Conservation (phyloP, 2,888 invertebrate genomes). For the Nomada hirtipes region DNA sequence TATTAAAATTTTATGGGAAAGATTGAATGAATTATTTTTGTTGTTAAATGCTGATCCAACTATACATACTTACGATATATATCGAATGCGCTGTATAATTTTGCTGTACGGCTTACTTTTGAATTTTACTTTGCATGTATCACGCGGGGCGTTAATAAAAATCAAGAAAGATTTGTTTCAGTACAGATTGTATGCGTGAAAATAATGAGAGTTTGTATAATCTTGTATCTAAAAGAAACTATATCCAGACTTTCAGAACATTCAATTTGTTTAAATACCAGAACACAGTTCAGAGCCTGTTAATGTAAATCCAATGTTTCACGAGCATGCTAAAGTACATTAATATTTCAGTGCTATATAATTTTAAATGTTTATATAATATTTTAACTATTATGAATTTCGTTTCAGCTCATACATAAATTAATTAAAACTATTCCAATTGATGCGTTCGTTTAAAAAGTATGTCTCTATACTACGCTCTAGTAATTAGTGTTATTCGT, state of each 20-base stretch:
- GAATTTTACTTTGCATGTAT: constrained; percentile 17
- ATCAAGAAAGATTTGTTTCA: constrained; percentile 22
- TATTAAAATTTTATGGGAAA: constrained; percentile 45
- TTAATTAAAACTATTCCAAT: too few species aligned
- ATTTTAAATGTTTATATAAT: too few species aligned
- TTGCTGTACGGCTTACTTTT: not conserved
- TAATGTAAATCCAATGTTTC: constrained; percentile 7
- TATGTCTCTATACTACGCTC: not conserved
- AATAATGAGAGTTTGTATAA: constrained; percentile 26
- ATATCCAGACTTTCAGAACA: too few species aligned
- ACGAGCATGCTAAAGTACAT: too few species aligned
- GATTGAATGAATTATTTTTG: constrained; percentile 13
- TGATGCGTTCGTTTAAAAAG: constrained; percentile 25
- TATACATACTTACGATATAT: constrained; percentile 23
- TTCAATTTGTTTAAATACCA: not conserved
- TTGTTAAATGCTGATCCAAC: constrained; percentile 39
- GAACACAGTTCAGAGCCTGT: not conserved
- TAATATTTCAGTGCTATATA: too few species aligned
- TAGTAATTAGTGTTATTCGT: constrained; percentile 37
- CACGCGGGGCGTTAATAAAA: constrained; percentile 37
- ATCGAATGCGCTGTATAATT: constrained; percentile 24
- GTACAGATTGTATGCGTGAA: not conserved
- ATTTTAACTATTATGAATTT: not conserved
- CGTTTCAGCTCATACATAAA: too few species aligned
- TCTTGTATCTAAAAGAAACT: constrained; percentile 18